phyloP scores from a whole-genome alignment of 2,113 vertebrate species.

The Melierax canorus region DNA sequence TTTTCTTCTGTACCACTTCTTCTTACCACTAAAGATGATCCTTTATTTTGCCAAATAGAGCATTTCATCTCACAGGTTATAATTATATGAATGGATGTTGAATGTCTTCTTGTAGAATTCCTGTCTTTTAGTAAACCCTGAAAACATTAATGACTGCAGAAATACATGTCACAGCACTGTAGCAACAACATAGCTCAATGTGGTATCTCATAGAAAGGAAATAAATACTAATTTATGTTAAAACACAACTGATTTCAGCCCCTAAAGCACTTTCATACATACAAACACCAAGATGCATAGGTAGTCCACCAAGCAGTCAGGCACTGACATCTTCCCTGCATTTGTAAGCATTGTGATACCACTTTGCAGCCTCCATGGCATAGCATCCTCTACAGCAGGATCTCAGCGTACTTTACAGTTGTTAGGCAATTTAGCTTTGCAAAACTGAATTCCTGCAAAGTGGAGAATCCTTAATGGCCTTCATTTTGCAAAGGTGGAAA shows the following conservation, averaged over 20 bases:
- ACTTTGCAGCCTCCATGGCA: background rate
- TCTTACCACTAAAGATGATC: background rate
- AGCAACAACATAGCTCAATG: background rate
- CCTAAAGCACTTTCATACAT: background rate
- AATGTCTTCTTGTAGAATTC: background rate
- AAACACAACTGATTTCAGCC: background rate
- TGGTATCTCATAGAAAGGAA: background rate
- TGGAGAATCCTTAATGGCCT: background rate
- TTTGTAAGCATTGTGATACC: background rate
- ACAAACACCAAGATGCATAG: background rate
- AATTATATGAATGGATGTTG: background rate
- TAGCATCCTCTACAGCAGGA: background rate
- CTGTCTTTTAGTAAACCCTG: background rate
- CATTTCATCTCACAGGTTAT: background rate
- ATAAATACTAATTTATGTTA: background rate
- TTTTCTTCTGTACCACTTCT: background rate
- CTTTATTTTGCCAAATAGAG: background rate
- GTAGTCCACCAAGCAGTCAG: background rate
- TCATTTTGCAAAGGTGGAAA: background rate
- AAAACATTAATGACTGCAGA: background rate
- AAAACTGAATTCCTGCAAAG: background rate
- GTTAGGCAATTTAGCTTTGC: background rate
- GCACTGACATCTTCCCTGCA: background rate
- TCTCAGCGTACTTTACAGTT: background rate
- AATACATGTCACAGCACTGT: background rate